These are phyloP conservation scores for Nymphicus hollandicus DNA, from an alignment of 2,113 vertebrate species.

Conservation along the genomic window DNA sequence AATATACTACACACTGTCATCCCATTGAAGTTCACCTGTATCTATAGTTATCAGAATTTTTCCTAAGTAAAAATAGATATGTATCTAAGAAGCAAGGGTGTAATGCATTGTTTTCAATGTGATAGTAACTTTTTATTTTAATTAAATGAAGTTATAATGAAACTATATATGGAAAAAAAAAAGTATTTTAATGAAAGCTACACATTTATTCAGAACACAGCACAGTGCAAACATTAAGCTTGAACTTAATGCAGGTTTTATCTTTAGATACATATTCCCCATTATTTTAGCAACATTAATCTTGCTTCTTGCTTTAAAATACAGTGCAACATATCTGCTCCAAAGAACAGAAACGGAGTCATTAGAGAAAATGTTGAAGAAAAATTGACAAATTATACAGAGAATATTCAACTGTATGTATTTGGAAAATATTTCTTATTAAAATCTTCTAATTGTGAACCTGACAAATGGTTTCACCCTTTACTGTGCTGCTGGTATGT, in stretches of 20 bases:
- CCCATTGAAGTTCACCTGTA: background rate
- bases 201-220: background rate
- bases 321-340: background rate
- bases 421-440: background rate
- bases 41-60: background rate
- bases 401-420: background rate
- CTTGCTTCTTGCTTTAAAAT: background rate
- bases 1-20: background rate
- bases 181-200: background rate
- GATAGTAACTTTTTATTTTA: background rate
- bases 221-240: background rate
- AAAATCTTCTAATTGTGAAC: background rate
- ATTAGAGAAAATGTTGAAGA: background rate
- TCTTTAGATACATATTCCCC: background rate
- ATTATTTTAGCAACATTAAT: background rate
- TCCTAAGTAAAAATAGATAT: background rate
- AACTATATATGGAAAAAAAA: background rate
- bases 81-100: background rate
- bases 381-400: background rate
- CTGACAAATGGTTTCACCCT: background rate
- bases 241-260: background rate
- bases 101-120: background rate
- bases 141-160: background rate
- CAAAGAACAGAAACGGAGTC: background rate
- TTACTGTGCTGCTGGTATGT: background rate